phyloP scores from a whole-genome alignment of 2,888 invertebrate genomes.

The Idaea biselata region DNA sequence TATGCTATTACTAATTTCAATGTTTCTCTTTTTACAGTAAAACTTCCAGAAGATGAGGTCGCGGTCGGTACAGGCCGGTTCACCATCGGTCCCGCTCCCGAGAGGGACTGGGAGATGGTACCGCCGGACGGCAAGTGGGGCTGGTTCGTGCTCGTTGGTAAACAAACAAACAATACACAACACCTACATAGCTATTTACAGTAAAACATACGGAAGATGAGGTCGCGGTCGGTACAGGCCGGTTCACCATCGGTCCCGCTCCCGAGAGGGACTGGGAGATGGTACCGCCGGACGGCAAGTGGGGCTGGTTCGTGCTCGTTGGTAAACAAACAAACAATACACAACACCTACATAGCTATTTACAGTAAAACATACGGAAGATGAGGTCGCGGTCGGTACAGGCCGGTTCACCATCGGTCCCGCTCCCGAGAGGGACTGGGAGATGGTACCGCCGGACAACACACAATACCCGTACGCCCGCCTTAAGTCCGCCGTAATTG shows the following conservation, averaged over 20 bases:
- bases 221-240: slow-evolving; percentile 5
- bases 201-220: no score
- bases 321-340: slow-evolving; percentile 62
- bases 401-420: no score
- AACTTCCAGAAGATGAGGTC: slow-evolving; percentile 65
- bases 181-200: no score
- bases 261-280: slow-evolving; percentile 83
- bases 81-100: slow-evolving; percentile 75
- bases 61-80: slow-evolving; percentile 61
- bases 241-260: slow-evolving; percentile 75
- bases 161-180: slow-evolving; percentile 31
- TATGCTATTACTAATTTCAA: background rate
- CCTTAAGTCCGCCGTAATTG: no score
- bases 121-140: slow-evolving; percentile 94
- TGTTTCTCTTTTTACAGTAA: slow-evolving; percentile 48
- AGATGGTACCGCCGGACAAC: no score
- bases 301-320: slow-evolving; percentile 90
- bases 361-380: no score
- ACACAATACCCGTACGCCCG: no score
- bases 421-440: no score
- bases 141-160: slow-evolving; percentile 86
- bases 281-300: slow-evolving; percentile 91
- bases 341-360: slow-evolving; percentile 8
- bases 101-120: slow-evolving; percentile 85
- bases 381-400: no score